A percentile compares a stretch with the other conserved stretches of the same genome.
phyloP scores from a whole-genome alignment of 1,140 invertebrate species.

The Saccostrea cuccullata region DNA sequence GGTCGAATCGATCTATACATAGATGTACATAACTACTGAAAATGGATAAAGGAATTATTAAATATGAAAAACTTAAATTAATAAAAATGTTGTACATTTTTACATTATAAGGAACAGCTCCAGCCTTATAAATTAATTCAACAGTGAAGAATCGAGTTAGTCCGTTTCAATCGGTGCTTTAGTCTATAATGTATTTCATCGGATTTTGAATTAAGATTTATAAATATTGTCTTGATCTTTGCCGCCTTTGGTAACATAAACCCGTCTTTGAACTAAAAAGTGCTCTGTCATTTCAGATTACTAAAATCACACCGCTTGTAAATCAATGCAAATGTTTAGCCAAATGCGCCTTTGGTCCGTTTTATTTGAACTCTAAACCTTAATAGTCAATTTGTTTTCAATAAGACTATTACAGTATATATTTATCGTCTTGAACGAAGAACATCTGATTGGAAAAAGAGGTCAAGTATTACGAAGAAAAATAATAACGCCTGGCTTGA shows the following conservation, averaged over 20 bases:
- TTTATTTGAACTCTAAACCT: constrained; percentile 13
- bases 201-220: background rate
- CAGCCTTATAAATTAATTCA: too few species aligned
- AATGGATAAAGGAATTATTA: too few species aligned
- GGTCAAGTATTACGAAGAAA: background rate
- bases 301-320: background rate
- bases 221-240: background rate
- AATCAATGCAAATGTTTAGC: background rate
- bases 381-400: constrained; percentile 10
- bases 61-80: too few species aligned
- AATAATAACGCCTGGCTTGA: background rate
- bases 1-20: too few species aligned
- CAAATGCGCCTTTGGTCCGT: background rate
- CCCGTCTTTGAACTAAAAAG: constrained; percentile 8
- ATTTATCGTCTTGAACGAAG: background rate
- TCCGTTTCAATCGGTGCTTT: too few species aligned
- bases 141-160: too few species aligned
- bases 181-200: background rate
- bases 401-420: background rate
- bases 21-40: too few species aligned
- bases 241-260: constrained; percentile 7
- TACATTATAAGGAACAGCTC: too few species aligned
- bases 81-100: too few species aligned
- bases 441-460: background rate
- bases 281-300: constrained; percentile 18